Base-by-base conservation (phyloP, 2,113 vertebrate species). In the Tragelaphus strepsiceros region DNA sequence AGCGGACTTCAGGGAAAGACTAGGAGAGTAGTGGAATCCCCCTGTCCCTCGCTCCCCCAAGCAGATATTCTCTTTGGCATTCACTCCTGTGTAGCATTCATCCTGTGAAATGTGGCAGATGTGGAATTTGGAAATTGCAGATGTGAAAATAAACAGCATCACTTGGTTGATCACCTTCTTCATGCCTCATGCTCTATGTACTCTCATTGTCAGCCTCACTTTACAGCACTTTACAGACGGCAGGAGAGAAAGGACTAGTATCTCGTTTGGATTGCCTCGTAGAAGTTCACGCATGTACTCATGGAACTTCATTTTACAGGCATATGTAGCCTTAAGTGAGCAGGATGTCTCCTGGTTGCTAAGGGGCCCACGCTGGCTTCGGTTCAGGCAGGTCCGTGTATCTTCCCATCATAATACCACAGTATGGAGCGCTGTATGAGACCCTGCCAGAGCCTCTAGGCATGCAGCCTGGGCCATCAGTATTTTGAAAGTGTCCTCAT, bases 391-490 rank as follows among this genome's bases (percentile, higher is more conserved):
- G 39, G 11, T 30, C n/a, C 24, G 9, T 19, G 1, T 39, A 0
- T 62, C 56, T 58, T 46, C 84, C 7, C 35, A 1, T 16, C 28
- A 0, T 51, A 4, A 17, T 2, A 9, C n/a, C 15, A 1, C n/a
- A 3, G 0, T 2, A 1, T 54, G 49, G 58, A 39, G 46, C 2
- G 11, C 13, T 21, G 32, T 9, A 1, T 46, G 81, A n/a, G 14
- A 5, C 77, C n/a, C 49, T 46, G 1, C 35, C 15, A 10, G 30
- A 35, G 16, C 54, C 35, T 10, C 2, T 10, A 16, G 8, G 3
- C 5, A 2, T 7, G 22, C 77, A 82, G 14, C 46, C 51, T 24
- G 13, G 59, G 35, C 71, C 71, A 2, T 67, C 24, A 22, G 17
- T n/a, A 16, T n/a, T 46, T 80, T 32, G 7, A 9, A 39, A 39